phyloP scores from a whole-genome alignment of 2,888 invertebrate species.

The Tethea ocularis region DNA sequence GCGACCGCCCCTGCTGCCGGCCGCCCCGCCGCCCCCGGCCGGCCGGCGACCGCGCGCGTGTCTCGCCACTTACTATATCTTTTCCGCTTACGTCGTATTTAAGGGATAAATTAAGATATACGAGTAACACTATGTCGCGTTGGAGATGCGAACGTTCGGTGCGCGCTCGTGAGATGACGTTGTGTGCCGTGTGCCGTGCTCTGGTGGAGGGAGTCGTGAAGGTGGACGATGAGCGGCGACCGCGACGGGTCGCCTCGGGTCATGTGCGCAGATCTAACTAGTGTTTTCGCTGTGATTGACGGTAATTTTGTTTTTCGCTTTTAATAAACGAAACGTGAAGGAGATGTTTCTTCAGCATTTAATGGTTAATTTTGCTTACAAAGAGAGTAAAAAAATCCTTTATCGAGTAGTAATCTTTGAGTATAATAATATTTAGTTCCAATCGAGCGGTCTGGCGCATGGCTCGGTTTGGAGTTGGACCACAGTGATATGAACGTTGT shows the following conservation, averaged over 20 bases:
- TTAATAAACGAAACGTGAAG: constrained; percentile 36
- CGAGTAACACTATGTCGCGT: not conserved
- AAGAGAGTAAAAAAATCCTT: constrained; percentile 35
- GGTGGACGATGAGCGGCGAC: not conserved
- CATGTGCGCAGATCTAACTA: constrained; percentile 14
- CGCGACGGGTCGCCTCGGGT: not conserved
- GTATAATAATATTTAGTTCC: constrained; percentile 30
- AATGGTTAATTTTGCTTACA: constrained; percentile 54
- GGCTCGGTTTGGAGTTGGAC: constrained; percentile 19
- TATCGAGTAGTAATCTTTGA: constrained; percentile 40
- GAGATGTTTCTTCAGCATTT: constrained; percentile 42
- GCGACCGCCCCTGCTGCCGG: not conserved
- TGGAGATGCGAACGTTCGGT: not conserved
- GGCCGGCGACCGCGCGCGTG: not conserved
- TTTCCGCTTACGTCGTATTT: constrained; percentile 8
- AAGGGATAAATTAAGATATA: constrained; percentile 7
- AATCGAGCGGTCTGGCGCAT: constrained; percentile 41
- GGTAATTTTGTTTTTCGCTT: constrained; percentile 42
- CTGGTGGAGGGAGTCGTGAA: not conserved
- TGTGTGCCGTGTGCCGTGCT: not conserved
- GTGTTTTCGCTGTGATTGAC: constrained; percentile 48
- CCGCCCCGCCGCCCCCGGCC: not conserved
- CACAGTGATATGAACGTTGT: not conserved
- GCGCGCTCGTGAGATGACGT: not conserved
- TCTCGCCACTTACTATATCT: not conserved